A percentile compares a stretch with the other conserved stretches of the same genome.
Conservation (phyloP, 2,113 vertebrate species). For the Electrona antarctica region DNA sequence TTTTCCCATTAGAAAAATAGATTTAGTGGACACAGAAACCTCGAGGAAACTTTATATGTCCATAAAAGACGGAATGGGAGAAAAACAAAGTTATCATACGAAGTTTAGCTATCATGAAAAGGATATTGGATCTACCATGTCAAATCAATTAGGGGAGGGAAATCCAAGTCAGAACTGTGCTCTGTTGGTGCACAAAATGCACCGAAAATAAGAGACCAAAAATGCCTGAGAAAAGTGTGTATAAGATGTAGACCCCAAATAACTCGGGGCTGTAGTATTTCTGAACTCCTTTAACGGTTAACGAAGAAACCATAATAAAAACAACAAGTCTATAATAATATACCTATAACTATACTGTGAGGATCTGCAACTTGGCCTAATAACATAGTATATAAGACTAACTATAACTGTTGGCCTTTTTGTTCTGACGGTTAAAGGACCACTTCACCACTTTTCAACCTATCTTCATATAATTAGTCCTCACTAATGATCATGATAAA, state of each 20-base stretch:
- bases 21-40: conserved; percentile 57
- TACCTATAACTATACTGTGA: too few species aligned
- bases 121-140: conserved; percentile 82
- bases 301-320: too few species aligned
- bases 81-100: conserved; percentile 75
- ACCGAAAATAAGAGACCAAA: conserved; percentile 72
- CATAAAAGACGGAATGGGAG: conserved; percentile 71
- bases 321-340: too few species aligned
- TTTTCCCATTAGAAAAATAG: conserved; percentile 40
- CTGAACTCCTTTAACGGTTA: conserved; percentile 11
- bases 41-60: conserved; percentile 77
- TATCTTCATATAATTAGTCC: too few species aligned
- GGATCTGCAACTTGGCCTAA: too few species aligned
- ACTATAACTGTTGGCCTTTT: too few species aligned
- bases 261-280: conserved; percentile 44
- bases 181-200: conserved; percentile 68
- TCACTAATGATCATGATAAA: too few species aligned
- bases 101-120: conserved; percentile 83
- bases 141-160: conserved; percentile 80
- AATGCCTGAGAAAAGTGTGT: conserved; percentile 58
- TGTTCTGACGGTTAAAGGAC: too few species aligned
- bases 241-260: conserved; percentile 39
- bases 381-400: too few species aligned
- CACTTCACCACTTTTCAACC: too few species aligned
- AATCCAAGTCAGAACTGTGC: conserved; percentile 80